Evolutionary conservation across 2,888 invertebrate species (phyloP).

Genomic region (Steromphala cineraria): DNA sequence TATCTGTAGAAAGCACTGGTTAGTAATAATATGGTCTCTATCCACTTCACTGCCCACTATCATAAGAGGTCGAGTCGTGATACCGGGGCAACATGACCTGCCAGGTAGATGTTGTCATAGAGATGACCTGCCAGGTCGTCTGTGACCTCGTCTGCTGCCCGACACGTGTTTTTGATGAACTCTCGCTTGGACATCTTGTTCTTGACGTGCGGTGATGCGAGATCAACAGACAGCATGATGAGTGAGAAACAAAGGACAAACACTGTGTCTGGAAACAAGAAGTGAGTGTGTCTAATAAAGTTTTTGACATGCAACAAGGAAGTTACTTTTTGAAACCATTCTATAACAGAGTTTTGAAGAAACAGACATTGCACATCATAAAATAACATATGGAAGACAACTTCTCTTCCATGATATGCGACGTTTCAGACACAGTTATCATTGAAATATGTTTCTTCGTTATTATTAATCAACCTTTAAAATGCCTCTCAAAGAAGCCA

Average conservation of each 20-base stretch:
- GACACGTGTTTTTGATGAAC: slow-evolving; percentile 78
- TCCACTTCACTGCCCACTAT: too few species aligned
- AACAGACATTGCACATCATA: too few species aligned
- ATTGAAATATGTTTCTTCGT: too few species aligned
- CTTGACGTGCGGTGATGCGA: slow-evolving; percentile 77
- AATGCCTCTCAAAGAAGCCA: too few species aligned
- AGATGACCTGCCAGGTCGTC: slow-evolving; percentile 77
- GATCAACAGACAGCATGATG: slow-evolving; percentile 77
- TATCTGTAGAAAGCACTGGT: not conserved
- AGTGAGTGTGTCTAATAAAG: too few species aligned
- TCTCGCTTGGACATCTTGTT: slow-evolving; percentile 79
- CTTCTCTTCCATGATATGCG: too few species aligned
- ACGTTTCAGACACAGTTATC: too few species aligned
- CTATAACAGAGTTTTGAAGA: too few species aligned
- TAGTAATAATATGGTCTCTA: not conserved
- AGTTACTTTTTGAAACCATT: too few species aligned
- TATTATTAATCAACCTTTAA: too few species aligned
- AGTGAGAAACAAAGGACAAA: slow-evolving; percentile 77
- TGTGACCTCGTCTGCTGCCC: slow-evolving; percentile 72
- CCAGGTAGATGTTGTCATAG: slow-evolving; percentile 77
- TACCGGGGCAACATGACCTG: slow-evolving; percentile 76
- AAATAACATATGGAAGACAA: too few species aligned
- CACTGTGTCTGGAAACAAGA: slow-evolving; percentile 73
- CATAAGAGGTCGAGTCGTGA: not conserved
- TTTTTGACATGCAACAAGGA: too few species aligned